Evolutionary conservation across 2,888 invertebrate species (phyloP).

Genomic region (Scaptomyza polygonia): DNA sequence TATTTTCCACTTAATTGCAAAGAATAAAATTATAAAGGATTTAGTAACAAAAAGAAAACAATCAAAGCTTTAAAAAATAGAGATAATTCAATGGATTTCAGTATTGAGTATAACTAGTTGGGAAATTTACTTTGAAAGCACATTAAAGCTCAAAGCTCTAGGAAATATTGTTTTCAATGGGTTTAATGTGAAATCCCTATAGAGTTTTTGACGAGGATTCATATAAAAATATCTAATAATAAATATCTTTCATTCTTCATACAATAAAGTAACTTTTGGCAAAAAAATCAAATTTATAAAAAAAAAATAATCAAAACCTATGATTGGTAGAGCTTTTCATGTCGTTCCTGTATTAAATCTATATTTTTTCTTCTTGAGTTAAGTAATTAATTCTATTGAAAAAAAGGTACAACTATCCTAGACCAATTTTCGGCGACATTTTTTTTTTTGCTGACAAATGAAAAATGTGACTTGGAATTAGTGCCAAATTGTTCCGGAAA

Average conservation of each 20-base stretch:
- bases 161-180: background rate
- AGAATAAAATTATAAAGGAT: background rate
- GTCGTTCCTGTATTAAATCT: background rate
- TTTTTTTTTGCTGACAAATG: constrained; percentile 33
- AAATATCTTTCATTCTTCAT: background rate
- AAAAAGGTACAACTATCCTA: background rate
- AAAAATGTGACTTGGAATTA: constrained; percentile 61
- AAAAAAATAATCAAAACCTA: too few relatives aligned
- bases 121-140: background rate
- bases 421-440: background rate
- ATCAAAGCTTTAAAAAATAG: background rate
- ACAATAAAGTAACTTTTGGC: background rate
- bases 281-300: too few relatives aligned
- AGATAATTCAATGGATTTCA: too few relatives aligned
- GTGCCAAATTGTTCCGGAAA: constrained; percentile 53
- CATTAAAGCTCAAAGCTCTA: background rate
- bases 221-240: background rate
- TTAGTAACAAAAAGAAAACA: background rate
- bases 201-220: background rate
- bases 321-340: background rate
- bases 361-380: background rate
- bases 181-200: background rate
- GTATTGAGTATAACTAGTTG: background rate
- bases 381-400: background rate
- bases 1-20: background rate